Evolutionary conservation across 2,888 invertebrate species (phyloP), one percentile per base, ranked within the genome.

Genomic region (Sarcophaga subvicina): DNA sequence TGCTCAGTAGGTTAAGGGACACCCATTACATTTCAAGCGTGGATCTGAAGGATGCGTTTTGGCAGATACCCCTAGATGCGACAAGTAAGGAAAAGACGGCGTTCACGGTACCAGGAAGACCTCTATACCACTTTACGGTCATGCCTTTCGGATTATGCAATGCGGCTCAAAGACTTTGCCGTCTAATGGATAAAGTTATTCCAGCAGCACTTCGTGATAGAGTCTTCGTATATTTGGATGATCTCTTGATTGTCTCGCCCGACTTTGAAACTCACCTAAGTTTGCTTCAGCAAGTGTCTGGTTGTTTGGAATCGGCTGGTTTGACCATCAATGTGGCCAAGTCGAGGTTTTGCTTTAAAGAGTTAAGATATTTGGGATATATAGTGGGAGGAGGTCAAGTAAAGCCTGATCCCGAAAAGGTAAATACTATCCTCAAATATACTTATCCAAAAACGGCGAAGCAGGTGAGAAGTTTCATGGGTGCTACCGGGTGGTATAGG

Each of bases 91-190:
- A 75, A 11, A 82, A 82, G 27, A 78, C 78, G 17, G 71, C 80
- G 8, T 80, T 85, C 22, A 71, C 76, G 4, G 80, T 76, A 25
- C 75, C 80, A n/a, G 73, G 79, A 17, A 72, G 64, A 25, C 80
- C 63, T 25, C 75, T 63, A 59, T 81, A 81, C 49, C 49, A 69
- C 12, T 81, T 75, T 20, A 66, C 81, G 2, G 75, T 76, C 62
- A 82, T 76, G 80, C 79, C 71, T 25, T 77, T 77, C 45, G 66
- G 67, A 0, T 49, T 77, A 22, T 71, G 77, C 27, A 77, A 78
- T 45, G 83, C 80, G 6, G 86, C 88, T 3, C 85, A 88, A 59
- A 45, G 81, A 11, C 25, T 87, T 22, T 90, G 89, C 73, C 81
- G 89, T 2, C 67, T 90, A 37, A 85, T 90, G 78, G 80, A 20